These are phyloP conservation scores for Salarias fasciatus DNA, from an alignment of 2,797 vertebrate species.

Conservation along the genomic window DNA sequence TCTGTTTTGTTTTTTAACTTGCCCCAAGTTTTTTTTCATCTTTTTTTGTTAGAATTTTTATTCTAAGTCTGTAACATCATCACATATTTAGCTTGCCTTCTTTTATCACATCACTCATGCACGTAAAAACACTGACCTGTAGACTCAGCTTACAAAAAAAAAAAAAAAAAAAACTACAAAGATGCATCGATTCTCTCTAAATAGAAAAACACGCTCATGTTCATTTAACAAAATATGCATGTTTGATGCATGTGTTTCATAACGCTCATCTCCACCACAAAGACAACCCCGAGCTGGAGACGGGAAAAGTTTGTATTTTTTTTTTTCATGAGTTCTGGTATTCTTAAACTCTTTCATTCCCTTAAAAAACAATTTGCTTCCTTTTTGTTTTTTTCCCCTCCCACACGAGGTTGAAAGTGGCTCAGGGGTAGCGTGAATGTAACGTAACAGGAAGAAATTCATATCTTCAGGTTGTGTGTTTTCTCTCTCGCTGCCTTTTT, in stretches of 20 bases:
- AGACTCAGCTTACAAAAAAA: too few relatives aligned
- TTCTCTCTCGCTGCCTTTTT: slow-evolving; percentile 62
- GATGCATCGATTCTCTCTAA: slow-evolving; percentile 1
- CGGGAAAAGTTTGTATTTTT: slow-evolving; percentile 31
- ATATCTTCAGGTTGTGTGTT: slow-evolving; percentile 80
- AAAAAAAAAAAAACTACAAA: too few relatives aligned
- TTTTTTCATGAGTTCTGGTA: slow-evolving; percentile 36
- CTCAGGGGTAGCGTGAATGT: slow-evolving; percentile 52
- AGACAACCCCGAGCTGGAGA: slow-evolving; percentile 11
- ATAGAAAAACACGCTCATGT: neutral
- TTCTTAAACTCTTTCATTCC: slow-evolving; percentile 37
- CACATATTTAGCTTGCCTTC: slow-evolving; percentile 33
- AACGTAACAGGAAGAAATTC: slow-evolving; percentile 76
- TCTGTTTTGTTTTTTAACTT: slow-evolving; percentile 40
- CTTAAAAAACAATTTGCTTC: slow-evolving; percentile 52
- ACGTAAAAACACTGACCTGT: too few relatives aligned
- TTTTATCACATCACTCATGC: slow-evolving; percentile 8
- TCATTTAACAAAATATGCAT: neutral
- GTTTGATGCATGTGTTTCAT: slow-evolving; percentile 1
- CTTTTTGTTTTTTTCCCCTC: slow-evolving; percentile 4
- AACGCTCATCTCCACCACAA: slow-evolving; percentile 5
- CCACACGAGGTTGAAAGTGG: slow-evolving; percentile 50
- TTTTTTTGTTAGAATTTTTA: slow-evolving; percentile 26
- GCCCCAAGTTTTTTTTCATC: slow-evolving; percentile 20
- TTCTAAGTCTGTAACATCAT: slow-evolving; percentile 28